A percentile compares a stretch with the other conserved stretches of the same genome.
phyloP scores from a whole-genome alignment of 1,140 invertebrate genomes.

The Bombus waltoni region DNA sequence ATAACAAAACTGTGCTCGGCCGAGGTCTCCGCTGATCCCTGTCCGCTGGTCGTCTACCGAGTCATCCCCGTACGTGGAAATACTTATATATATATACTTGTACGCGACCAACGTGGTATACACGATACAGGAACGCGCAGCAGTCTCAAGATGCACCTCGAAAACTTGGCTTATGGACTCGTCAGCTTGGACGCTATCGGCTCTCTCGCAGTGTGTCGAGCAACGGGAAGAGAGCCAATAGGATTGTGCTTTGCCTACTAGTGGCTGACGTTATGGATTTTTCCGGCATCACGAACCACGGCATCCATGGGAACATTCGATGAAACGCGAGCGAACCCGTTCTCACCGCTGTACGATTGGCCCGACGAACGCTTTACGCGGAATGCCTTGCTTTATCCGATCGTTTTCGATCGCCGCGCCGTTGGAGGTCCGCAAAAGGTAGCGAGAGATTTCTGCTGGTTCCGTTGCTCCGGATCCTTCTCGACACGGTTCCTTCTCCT shows the following conservation, averaged over 20 bases:
- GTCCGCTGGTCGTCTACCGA: constrained; percentile 50
- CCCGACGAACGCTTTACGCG: constrained; percentile 51
- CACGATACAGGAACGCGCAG: background rate
- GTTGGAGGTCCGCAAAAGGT: background rate
- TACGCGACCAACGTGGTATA: constrained; percentile 4
- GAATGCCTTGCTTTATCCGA: constrained; percentile 15
- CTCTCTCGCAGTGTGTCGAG: constrained; percentile 34
- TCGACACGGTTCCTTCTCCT: background rate
- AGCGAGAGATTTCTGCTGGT: background rate
- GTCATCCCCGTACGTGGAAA: constrained; percentile 55
- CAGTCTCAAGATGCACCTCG: constrained; percentile 31
- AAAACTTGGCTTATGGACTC: constrained; percentile 57
- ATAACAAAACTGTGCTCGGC: constrained; percentile 76
- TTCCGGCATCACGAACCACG: constrained; percentile 58
- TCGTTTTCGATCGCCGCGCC: constrained; percentile 5
- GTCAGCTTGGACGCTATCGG: constrained; percentile 6
- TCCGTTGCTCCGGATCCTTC: constrained; percentile 12
- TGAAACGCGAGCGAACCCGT: constrained; percentile 67
- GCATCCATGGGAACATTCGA: constrained; percentile 75
- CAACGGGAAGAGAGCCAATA: constrained; percentile 72
- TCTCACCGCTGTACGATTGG: constrained; percentile 38
- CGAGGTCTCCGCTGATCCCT: constrained; percentile 52
- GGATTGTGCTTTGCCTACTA: constrained; percentile 76
- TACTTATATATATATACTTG: constrained; percentile 20
- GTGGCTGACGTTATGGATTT: constrained; percentile 76